phyloP scores from a whole-genome alignment of 2,113 vertebrate genomes.

The Atlantisia rogersi region DNA sequence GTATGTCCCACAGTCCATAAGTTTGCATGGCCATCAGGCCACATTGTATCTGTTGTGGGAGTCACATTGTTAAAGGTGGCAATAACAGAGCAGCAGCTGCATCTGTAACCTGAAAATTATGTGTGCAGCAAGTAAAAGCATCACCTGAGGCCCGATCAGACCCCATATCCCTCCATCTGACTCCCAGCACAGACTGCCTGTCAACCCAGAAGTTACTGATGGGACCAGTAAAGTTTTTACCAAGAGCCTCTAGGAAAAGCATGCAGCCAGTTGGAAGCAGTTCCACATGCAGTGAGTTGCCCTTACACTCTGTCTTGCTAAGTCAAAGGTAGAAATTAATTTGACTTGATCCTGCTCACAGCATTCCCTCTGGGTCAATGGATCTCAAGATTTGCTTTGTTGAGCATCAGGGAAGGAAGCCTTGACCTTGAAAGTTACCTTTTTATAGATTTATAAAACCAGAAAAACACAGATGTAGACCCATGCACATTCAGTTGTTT shows the following conservation, averaged over 20 bases:
- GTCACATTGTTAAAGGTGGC: not conserved
- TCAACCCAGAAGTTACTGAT: not conserved
- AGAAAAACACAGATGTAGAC: not conserved
- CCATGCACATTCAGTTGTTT: not conserved
- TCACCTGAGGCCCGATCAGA: not conserved
- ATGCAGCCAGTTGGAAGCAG: not conserved
- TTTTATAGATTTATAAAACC: not conserved
- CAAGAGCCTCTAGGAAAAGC: not conserved
- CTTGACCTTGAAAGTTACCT: not conserved
- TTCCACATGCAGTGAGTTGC: not conserved
- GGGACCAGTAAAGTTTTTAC: not conserved
- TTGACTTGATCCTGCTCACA: constrained; percentile 1
- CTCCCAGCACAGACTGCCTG: not conserved
- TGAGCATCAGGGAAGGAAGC: not conserved
- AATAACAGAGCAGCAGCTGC: not conserved
- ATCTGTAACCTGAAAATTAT: not conserved
- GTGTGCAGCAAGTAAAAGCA: not conserved
- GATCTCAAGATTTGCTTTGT: not conserved
- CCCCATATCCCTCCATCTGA: not conserved
- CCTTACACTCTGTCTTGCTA: not conserved
- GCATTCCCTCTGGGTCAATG: not conserved
- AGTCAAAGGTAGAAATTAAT: not conserved
- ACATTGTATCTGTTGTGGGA: not conserved
- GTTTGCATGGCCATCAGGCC: fast-evolving
- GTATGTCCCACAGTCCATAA: not conserved